Evolutionary conservation across 2,888 invertebrate genomes (phyloP), one percentile per base, ranked within the genome.

Genomic region (Drosophila mimetica): DNA sequence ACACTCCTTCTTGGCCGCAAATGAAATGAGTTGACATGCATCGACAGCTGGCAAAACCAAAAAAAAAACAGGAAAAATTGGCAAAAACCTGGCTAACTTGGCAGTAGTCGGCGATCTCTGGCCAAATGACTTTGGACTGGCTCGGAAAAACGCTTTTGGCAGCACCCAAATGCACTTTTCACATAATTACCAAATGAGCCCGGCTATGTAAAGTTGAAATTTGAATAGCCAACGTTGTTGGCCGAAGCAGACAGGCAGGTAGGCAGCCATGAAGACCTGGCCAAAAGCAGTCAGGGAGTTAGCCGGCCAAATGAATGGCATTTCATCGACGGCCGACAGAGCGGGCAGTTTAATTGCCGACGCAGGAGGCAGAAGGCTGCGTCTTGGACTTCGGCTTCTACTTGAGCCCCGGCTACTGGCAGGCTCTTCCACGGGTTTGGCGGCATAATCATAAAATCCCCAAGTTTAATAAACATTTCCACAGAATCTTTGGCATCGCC

Each of bases 401-500:
- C 63, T 47, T 37, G n/a, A 22, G 51, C 30, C 30, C 14, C 39
- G 37, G 54, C 54, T 67, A 66, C 65, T 53, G 53, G 34, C 63
- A 30, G 64, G 61, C 44, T 60, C 36, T 34, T 44, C 60, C 44
- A 32, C 44, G 36, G 60, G 60, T 50, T 79, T 78, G 84, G 83
- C 77, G 83, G 88, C 88, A 85, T 86, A 88, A 88, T 88, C 84
- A 80, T 85, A 88, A 85, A 85, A 85, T 80, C 86, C 84, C 60
- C 84, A 70, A 83, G 63, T 86, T 85, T 85, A 85, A 85, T 88
- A 88, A 85, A 88, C 88, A 88, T 85, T 85, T 85, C 88, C 81
- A 76, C 75, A 86, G 88, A 88, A 85, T 85, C 84, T 85, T 85
- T 80, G 88, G 84, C 84, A 85, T 88, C 86, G 51, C 48, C 53